Percentiles rank a stretch among this genome's conserved stretches.
Evolutionary conservation across 2,113 vertebrate genomes (phyloP).

Genomic region (Psittacula cyanocephala): DNA sequence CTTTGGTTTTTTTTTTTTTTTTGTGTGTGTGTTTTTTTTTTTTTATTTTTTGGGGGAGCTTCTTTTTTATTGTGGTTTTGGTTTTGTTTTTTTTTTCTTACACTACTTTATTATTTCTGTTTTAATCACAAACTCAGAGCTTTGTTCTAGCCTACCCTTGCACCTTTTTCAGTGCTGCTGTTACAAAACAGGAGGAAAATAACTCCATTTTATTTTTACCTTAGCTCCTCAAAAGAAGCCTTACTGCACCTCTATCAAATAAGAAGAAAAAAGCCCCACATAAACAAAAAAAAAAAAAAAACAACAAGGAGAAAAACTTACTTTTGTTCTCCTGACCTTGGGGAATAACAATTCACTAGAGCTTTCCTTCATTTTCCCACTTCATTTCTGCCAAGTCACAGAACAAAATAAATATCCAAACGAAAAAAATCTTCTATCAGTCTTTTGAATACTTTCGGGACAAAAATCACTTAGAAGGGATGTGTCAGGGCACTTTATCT

Average conservation of each 20-base stretch:
- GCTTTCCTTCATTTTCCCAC: neutral
- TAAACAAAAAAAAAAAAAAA: neutral
- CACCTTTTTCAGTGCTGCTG: neutral
- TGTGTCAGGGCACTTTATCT: slow-evolving; percentile 24
- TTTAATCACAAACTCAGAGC: neutral
- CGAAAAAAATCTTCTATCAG: neutral
- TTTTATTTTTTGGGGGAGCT: no score
- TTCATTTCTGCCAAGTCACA: slow-evolving; percentile 35
- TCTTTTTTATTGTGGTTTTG: neutral
- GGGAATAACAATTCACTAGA: neutral
- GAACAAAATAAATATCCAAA: slow-evolving; percentile 35
- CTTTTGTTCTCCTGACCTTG: slow-evolving; percentile 25
- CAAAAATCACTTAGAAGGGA: slow-evolving; percentile 31
- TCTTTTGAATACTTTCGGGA: slow-evolving; percentile 3
- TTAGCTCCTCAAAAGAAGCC: neutral
- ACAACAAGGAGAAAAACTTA: neutral
- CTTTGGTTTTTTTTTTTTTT: no score
- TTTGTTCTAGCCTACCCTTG: neutral
- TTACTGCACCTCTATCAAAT: neutral
- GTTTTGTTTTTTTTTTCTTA: neutral
- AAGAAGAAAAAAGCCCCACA: neutral
- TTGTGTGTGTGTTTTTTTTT: no score
- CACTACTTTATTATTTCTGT: neutral
- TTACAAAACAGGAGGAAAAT: neutral
- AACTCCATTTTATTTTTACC: neutral